Conservation (phyloP, 2,797 vertebrate genomes). For the Mionectes olivaceus region DNA sequence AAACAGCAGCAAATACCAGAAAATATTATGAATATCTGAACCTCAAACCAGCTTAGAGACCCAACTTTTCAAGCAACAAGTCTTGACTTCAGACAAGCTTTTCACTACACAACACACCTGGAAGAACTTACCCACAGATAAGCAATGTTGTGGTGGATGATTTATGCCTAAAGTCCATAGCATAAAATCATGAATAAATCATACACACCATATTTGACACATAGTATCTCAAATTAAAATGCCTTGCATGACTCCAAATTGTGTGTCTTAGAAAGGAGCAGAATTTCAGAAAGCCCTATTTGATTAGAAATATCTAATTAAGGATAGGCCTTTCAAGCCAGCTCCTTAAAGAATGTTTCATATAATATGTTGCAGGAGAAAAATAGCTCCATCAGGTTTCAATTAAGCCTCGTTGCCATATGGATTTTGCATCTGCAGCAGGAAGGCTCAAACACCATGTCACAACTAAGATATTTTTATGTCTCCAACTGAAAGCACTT, state of each 20-base stretch:
- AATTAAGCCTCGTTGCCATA: slow-evolving; percentile 33
- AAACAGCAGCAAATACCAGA: slow-evolving; percentile 1
- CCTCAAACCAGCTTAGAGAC: background rate
- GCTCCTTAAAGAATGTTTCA: background rate
- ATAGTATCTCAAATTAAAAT: background rate
- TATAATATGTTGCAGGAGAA: background rate
- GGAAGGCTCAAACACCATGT: slow-evolving; percentile 44
- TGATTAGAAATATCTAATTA: background rate
- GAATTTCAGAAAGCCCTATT: background rate
- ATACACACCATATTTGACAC: background rate
- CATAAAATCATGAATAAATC: background rate
- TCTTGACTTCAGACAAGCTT: background rate
- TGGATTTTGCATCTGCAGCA: slow-evolving; percentile 39
- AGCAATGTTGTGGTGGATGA: background rate
- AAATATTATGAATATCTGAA: background rate
- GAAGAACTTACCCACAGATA: background rate
- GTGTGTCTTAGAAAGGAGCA: background rate
- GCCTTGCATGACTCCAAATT: background rate
- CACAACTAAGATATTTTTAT: slow-evolving; percentile 52
- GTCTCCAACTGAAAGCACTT: slow-evolving; percentile 22
- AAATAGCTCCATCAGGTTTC: slow-evolving; percentile 47
- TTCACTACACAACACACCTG: background rate
- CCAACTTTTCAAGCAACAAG: background rate
- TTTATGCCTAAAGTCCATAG: background rate
- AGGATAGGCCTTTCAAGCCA: background rate